Evolutionary conservation across 2,797 vertebrate genomes (phyloP).

Genomic region (Morelia viridis): DNA sequence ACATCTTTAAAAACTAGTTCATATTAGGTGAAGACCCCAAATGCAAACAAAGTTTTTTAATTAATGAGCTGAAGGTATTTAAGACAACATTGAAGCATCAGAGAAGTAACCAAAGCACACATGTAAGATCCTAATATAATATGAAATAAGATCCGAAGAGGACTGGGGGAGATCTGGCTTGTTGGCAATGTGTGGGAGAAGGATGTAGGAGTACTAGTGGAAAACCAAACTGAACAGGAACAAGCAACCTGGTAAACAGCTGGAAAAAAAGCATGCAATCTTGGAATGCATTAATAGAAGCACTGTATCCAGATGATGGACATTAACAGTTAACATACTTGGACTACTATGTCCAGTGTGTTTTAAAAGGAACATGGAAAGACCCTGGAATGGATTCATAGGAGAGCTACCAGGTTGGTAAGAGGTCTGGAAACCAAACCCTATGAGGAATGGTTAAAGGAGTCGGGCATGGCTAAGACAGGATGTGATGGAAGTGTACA

Average conservation of each 20-base stretch:
- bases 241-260: neutral
- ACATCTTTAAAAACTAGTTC: neutral
- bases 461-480: too few relatives aligned
- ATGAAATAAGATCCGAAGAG: slow-evolving; percentile 26
- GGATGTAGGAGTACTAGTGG: neutral
- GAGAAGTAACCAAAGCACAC: neutral
- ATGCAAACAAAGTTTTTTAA: slow-evolving; percentile 7
- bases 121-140: neutral
- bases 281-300: too few relatives aligned
- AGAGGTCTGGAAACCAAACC: too few relatives aligned
- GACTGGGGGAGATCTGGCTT: neutral
- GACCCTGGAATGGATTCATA: too few relatives aligned
- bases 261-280: neutral
- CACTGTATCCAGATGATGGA: too few relatives aligned
- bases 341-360: too few relatives aligned
- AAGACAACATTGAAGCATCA: neutral
- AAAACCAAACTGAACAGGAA: neutral
- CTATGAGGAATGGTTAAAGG: too few relatives aligned
- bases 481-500: too few relatives aligned
- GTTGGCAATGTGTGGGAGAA: neutral
- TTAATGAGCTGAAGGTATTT: slow-evolving; percentile 28
- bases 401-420: too few relatives aligned
- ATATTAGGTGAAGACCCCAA: neutral
- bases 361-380: too few relatives aligned
- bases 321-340: too few relatives aligned